Percentiles rank a stretch among this genome's conserved stretches.
phyloP scores from a whole-genome alignment of 2,797 vertebrate genomes.

The Pangasius krempfi region DNA sequence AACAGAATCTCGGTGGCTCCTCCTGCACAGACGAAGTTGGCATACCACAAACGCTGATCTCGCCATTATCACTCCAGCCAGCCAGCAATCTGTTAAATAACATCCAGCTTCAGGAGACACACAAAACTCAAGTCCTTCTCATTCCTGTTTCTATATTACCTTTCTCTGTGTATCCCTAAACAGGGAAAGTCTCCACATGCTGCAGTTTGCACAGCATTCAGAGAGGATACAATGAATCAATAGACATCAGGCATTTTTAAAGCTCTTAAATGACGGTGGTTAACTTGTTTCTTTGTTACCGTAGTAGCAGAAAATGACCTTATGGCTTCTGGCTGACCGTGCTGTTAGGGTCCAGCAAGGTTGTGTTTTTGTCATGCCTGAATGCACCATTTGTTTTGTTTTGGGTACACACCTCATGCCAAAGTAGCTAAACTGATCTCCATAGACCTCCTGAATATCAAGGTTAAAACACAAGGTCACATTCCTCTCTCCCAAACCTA shows the following conservation, averaged over 20 bases:
- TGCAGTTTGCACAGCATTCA: not conserved
- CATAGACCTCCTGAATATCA: slow-evolving; percentile 19
- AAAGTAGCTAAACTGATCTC: slow-evolving; percentile 33
- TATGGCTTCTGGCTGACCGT: not conserved
- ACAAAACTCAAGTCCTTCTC: not conserved
- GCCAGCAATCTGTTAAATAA: slow-evolving; percentile 59
- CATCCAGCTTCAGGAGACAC: slow-evolving; percentile 28
- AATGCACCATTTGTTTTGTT: slow-evolving; percentile 24
- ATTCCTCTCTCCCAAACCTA: slow-evolving; percentile 39
- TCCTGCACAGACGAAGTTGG: slow-evolving; percentile 44
- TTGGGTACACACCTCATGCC: slow-evolving; percentile 28
- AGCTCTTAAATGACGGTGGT: not conserved
- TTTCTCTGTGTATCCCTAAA: not conserved
- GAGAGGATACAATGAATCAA: not conserved
- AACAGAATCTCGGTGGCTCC: slow-evolving; percentile 57
- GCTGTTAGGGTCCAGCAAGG: not conserved
- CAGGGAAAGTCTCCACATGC: not conserved
- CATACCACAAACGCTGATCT: slow-evolving; percentile 22
- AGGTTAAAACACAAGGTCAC: slow-evolving; percentile 47
- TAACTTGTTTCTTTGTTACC: not conserved
- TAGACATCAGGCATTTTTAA: not conserved
- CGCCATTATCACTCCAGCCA: slow-evolving; percentile 40
- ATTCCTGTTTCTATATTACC: not conserved
- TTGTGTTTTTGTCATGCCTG: slow-evolving; percentile 27
- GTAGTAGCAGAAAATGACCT: not conserved